Conservation (phyloP, 2,797 vertebrate genomes). For the Sylvilagus floridanus region DNA sequence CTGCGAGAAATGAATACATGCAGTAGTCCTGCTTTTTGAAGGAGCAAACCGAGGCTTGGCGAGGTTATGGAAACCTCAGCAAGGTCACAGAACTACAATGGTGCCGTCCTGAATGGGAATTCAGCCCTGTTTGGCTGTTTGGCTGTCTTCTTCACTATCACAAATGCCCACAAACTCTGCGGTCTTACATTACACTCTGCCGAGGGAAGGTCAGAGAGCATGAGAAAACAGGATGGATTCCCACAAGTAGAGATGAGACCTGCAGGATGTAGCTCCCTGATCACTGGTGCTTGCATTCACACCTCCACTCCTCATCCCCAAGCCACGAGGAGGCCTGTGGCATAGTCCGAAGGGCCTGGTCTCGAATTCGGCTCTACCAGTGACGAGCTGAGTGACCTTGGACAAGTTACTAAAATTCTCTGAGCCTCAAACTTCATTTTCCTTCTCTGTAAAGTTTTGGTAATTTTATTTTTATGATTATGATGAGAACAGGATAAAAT, state of each 20-base stretch:
- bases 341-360: background rate
- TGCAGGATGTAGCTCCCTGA: background rate
- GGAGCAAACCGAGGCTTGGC: background rate
- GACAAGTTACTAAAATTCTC: background rate
- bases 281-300: background rate
- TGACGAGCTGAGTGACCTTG: background rate
- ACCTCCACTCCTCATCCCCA: background rate
- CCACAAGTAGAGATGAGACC: background rate
- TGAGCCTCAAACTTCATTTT: constrained; percentile 11
- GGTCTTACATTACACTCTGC: background rate
- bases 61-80: background rate
- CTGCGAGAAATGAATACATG: background rate
- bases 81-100: background rate
- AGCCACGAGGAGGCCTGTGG: background rate
- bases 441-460: background rate
- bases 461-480: background rate
- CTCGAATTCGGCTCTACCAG: background rate
- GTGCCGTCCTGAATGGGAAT: background rate
- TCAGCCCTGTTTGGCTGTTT: background rate
- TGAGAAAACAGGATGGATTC: background rate
- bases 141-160: background rate
- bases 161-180: background rate
- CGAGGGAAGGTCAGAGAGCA: background rate
- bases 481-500: constrained; percentile 48
- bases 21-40: background rate